Evolutionary conservation across 2,797 vertebrate genomes (phyloP), one percentile per base, ranked within the genome.

Genomic region (Amblyraja radiata): DNA sequence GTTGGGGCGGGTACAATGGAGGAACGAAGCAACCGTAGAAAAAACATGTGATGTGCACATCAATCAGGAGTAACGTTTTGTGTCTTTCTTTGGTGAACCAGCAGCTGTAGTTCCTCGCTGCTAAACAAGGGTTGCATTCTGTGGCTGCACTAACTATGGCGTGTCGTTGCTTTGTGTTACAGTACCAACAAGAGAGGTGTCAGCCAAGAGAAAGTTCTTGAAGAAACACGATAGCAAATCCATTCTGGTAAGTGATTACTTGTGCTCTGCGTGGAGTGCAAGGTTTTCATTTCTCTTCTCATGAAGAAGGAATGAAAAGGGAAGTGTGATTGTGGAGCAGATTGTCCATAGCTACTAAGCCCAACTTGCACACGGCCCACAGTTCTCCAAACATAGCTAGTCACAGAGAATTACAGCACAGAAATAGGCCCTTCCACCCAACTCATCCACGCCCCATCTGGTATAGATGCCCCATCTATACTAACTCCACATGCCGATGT

Each of bases 181-280:
- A 92, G 90, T 74, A 13, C 90, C 90, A 16, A 76, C 36, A 16
- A 92, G 90, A 76, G 71, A n/a, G 5, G 25, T 36, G 2, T 74
- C 90, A 0, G 76, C 14, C 36, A 92, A 92, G n/a, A 92, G 36
- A 76, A 92, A 58, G 46, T 76, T 92, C 28, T n/a, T 73, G 90
- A 92, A 54, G 13, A 92, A 76, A n/a, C 90, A 74, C 6, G 90
- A 92, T 73, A 39, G 36, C 7, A 92, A 92, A 54, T 74, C 90
- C 90, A 92, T 92, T 54, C 36, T 92, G 90, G 90, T 92, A 74
- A 92, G 90, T 46, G 54, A 25, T 1, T 54, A 4, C 23, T 74
- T 23, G 25, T 76, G 54, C 25, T 10, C 10, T 14, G 81, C 14
- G 23, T 58, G 9, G 81, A 58, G 25, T 16, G 32, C 13, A 77